Evolutionary conservation across 2,113 vertebrate genomes (phyloP), one percentile per base, ranked within the genome.

Genomic region (Typhlomys cinereus): DNA sequence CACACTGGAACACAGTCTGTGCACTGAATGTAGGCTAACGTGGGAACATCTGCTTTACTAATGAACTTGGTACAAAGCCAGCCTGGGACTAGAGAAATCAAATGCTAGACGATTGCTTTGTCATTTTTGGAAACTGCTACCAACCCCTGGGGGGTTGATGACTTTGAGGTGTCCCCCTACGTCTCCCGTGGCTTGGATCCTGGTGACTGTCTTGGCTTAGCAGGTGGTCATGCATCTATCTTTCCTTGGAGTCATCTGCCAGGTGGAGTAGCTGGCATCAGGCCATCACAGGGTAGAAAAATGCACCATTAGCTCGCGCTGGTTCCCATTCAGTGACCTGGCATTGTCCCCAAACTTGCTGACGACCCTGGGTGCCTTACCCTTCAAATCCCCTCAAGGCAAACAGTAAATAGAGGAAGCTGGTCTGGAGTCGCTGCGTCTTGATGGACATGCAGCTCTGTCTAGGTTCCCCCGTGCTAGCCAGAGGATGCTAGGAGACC

Each of bases 1-100:
- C 34, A 15, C 3, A 0, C 15, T 2, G n/a, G n/a, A n/a, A 7
- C n/a, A 29, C 62, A 3, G 46, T 15, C 74, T 23, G 41, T 59
- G 1, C 0, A 21, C 20, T 3, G 4, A n/a, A 14, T 13, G n/a
- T 25, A 41, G 1, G 15, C 7, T 14, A 12, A 0, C 4, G 0
- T 13, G n/a, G 21, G 3, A 23, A 14, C 31, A 0, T 5, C 27
- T 21, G 27, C 36, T 66, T 70, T 64, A 15, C 41, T 13, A 9
- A 20, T 23, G 54, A 69, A 17, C 41, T 36, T 81, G 57, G 36
- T 25, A 5, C 3, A 52, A 27, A 41, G 61, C 39, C 52, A 54
- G n/a, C 64, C 46, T 64, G 34, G 25, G 44, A 36, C 3, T 62
- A 71, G 78, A 44, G 50, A 69, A 87, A 50, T 9, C 27, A 10